Base-by-base conservation (phyloP, 2,797 vertebrate species). In the Cyclura pinguis region DNA sequence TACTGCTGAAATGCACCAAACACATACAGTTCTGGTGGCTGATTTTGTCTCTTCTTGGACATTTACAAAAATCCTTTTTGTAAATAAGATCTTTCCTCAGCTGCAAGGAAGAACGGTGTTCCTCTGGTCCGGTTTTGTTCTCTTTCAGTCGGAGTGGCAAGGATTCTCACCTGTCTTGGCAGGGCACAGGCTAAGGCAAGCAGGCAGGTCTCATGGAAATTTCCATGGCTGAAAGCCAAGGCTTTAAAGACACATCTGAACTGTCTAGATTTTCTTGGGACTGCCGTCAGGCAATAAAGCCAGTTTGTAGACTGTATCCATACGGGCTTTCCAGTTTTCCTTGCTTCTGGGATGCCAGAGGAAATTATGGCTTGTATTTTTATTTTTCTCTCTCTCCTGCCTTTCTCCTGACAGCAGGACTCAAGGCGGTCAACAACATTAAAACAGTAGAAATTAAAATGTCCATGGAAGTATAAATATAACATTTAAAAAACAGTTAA, bases 161-260 rank as follows among this genome's bases (percentile, higher is more conserved):
- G 35, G 73, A 4, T 57, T 88, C 73, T 92, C 6, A 13, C 35
- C 32, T 6, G 27, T 73, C 50, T 20, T 38, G 29, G 89, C 90
- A 32, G 0, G 7, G 12, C 86, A 38, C 9, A 24, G 32, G 13
- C 27, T 32, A 72, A 59, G 62, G 35, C 74, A 50, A 86, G 67
- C 12, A 47, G 35, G 16, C 27, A 22, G 38, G 67, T 74, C 32
- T 59, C 14, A 1, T 35, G 77, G 67, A 86, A 86, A 35, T 82
- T 86, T 82, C 80, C 80, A 32, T 88, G 35, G 69, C 55, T 73
- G 38, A 14, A 72, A 90, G 74, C 62, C 59, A 32, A 16, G 32
- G 10, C 22, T 67, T 74, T 78, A 38, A 55, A 69, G 59, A 14
- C 9, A 22, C 52, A 47, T 32, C 80, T 81, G 50, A 59, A 20